Conservation (phyloP, 2,888 invertebrate genomes). For the Hoplodrina ambigua region DNA sequence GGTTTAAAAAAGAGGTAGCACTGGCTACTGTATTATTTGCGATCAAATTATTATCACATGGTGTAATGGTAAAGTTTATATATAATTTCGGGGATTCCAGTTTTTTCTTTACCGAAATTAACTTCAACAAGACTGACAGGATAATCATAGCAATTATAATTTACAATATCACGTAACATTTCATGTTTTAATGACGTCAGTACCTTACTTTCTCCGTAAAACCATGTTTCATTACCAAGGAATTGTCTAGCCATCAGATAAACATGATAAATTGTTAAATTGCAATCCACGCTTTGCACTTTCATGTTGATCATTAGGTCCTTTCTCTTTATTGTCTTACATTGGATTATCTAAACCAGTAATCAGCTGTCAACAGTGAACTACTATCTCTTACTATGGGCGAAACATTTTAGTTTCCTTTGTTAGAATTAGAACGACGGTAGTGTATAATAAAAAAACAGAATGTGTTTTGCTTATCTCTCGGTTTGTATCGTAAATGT, state of each 20-base stretch:
- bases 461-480: constrained; percentile 34
- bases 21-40: constrained; percentile 18
- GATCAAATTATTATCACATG: neutral
- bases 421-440: constrained; percentile 13
- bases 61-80: constrained; percentile 11
- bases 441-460: constrained; percentile 22
- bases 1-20: neutral
- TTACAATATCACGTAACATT: constrained; percentile 36
- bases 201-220: constrained; percentile 66
- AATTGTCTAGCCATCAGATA: constrained; percentile 75
- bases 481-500: constrained; percentile 35
- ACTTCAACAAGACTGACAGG: constrained; percentile 42
- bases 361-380: constrained; percentile 56
- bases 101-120: constrained; percentile 19
- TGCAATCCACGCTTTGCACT: constrained; percentile 70
- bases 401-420: constrained; percentile 31
- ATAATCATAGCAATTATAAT: constrained; percentile 56
- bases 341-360: constrained; percentile 58
- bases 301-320: constrained; percentile 71
- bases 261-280: constrained; percentile 78
- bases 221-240: constrained; percentile 70
- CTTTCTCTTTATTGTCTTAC: constrained; percentile 76
- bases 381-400: constrained; percentile 40
- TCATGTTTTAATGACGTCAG: constrained; percentile 30
- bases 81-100: constrained; percentile 17